These are phyloP conservation scores for Dryobota labecula DNA, from an alignment of 2,888 invertebrate genomes.

Conservation along the genomic window DNA sequence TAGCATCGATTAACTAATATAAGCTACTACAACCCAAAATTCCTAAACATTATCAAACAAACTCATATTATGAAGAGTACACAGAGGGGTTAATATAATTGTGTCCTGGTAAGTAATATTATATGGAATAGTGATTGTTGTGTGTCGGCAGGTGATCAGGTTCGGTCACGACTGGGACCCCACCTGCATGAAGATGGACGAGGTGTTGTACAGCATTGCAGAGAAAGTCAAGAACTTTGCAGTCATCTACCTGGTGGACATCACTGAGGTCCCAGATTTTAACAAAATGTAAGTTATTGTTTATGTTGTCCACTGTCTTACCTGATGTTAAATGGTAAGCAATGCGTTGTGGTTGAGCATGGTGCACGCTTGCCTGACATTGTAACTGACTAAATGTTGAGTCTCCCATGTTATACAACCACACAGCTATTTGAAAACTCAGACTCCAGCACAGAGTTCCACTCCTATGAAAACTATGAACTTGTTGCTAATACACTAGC, in stretches of 20 bases:
- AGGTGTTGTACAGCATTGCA: constrained; percentile 98
- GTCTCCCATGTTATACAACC: background rate
- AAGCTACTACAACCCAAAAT: background rate
- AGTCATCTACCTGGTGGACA: constrained; percentile 99
- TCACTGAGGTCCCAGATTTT: constrained; percentile 99
- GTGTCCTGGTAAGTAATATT: background rate
- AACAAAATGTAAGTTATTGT: constrained; percentile 96
- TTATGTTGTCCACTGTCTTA: background rate
- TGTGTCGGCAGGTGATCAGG: constrained; percentile 93
- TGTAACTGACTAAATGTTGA: background rate
- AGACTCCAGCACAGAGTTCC: background rate
- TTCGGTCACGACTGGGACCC: constrained; percentile 99
- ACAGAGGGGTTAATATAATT: background rate
- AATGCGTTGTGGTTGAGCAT: background rate
- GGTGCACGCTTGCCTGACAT: background rate
- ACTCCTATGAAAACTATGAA: background rate
- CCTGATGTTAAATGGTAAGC: background rate
- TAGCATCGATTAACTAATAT: background rate
- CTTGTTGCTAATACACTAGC: background rate
- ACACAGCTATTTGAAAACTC: background rate
- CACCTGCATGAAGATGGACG: constrained; percentile 99
- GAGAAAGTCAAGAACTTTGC: constrained; percentile 99
- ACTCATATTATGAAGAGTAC: background rate
- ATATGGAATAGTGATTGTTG: background rate
- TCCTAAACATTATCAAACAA: background rate